These are phyloP conservation scores for Xenentodon cancila DNA, from an alignment of 2,797 vertebrate genomes.

Conservation along the genomic window DNA sequence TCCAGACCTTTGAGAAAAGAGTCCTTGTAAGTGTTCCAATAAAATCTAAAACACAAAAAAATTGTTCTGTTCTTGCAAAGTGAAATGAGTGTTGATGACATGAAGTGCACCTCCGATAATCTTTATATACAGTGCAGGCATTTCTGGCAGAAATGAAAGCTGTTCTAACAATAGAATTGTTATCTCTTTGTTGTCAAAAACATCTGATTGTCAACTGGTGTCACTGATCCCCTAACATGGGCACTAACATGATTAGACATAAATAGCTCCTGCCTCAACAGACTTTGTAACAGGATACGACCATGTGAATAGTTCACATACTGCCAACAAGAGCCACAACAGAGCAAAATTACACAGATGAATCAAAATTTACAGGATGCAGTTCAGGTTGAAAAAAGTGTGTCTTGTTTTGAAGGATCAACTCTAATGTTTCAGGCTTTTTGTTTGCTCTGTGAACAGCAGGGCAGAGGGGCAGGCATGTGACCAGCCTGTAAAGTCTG, in stretches of 20 bases:
- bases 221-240: conserved; percentile 78
- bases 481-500: conserved; percentile 21
- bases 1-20: too few relatives aligned
- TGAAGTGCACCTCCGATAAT: background rate
- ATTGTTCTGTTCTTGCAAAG: background rate
- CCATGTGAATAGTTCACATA: conserved; percentile 61
- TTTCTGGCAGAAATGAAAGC: conserved; percentile 8
- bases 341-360: conserved; percentile 30
- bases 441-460: conserved; percentile 16
- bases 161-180: conserved; percentile 47
- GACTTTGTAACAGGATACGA: conserved; percentile 72
- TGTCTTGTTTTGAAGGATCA: conserved; percentile 1
- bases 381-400: background rate
- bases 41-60: too few relatives aligned
- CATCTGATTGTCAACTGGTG: conserved; percentile 73
- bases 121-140: background rate
- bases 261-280: conserved; percentile 77
- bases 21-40: too few relatives aligned
- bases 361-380: background rate
- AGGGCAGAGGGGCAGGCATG: conserved; percentile 7
- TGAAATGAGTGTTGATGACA: background rate
- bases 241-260: conserved; percentile 80
- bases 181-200: conserved; percentile 46
- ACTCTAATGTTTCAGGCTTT: conserved; percentile 12
- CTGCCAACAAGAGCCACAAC: conserved; percentile 38